Evolutionary conservation across 2,888 invertebrate species (phyloP).

Genomic region (Amaurobius ferox): DNA sequence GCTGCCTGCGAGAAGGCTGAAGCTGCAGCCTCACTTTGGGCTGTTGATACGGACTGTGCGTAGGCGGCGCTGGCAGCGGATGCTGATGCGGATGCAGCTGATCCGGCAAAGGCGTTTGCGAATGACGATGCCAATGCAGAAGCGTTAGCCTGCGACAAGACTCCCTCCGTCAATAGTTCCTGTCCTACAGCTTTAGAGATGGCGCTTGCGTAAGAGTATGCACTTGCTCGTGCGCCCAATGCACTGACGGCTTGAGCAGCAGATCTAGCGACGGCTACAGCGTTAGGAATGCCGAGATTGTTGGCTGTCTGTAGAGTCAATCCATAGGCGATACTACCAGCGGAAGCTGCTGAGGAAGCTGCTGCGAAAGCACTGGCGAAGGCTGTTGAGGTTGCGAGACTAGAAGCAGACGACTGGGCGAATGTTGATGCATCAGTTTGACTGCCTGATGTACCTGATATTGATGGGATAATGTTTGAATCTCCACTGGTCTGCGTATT

Average conservation of each 20-base stretch:
- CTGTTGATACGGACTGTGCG: not conserved
- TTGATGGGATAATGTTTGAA: not conserved
- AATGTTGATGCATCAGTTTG: not conserved
- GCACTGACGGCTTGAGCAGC: not conserved
- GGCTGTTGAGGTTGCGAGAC: not conserved
- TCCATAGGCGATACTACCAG: not conserved
- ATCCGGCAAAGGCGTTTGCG: not conserved
- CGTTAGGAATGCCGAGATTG: not conserved
- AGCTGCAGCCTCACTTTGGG: not conserved
- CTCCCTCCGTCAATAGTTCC: not conserved
- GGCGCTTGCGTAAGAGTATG: not conserved
- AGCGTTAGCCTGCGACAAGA: constrained; percentile 13
- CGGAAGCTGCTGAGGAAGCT: constrained; percentile 17
- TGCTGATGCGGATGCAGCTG: not conserved
- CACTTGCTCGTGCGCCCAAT: constrained; percentile 1
- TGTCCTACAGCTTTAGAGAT: constrained; percentile 14
- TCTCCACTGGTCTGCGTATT: not conserved
- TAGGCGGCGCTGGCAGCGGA: not conserved
- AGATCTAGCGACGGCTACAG: not conserved
- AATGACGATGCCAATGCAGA: not conserved
- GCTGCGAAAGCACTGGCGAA: constrained; percentile 14
- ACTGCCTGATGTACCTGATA: not conserved
- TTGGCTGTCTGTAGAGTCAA: not conserved
- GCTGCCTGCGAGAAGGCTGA: not conserved
- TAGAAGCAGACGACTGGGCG: not conserved